phyloP scores from a whole-genome alignment of 1,140 invertebrate genomes.

The Drosophila carrolli region DNA sequence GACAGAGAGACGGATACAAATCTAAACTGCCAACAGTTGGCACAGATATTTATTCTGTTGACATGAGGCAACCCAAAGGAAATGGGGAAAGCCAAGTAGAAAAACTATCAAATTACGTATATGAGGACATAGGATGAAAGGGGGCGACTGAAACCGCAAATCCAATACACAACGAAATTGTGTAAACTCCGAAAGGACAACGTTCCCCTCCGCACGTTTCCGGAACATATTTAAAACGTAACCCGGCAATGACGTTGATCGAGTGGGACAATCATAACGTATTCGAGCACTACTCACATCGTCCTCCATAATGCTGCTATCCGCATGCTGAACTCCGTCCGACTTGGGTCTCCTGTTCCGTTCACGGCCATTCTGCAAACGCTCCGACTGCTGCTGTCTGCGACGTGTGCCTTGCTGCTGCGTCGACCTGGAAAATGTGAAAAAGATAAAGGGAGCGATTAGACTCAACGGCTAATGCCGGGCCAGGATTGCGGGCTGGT shows the following conservation, averaged over 20 bases:
- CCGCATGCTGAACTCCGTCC: constrained; percentile 80
- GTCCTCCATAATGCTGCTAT: constrained; percentile 83
- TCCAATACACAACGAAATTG: constrained; percentile 51
- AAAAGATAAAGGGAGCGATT: constrained; percentile 23
- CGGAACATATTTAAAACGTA: constrained; percentile 67
- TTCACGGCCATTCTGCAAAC: constrained; percentile 71
- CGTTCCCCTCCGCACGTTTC: constrained; percentile 7
- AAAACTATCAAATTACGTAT: constrained; percentile 78
- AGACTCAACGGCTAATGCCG: constrained; percentile 41
- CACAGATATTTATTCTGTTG: constrained; percentile 60
- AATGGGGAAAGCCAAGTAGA: constrained; percentile 63
- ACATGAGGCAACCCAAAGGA: constrained; percentile 44
- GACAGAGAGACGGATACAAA: constrained; percentile 15
- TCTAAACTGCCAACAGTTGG: constrained; percentile 55
- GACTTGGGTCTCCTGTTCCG: constrained; percentile 76
- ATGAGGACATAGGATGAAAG: constrained; percentile 55
- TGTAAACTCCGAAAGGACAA: constrained; percentile 40
- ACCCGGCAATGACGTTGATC: constrained; percentile 48
- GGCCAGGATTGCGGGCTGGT: not conserved
- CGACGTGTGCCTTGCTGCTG: constrained; percentile 68
- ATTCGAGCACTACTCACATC: constrained; percentile 60
- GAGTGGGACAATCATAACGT: constrained; percentile 45
- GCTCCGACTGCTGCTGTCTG: constrained; percentile 68
- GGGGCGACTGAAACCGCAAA: constrained; percentile 37
- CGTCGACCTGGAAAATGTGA: constrained; percentile 47